Conservation (phyloP, 1,140 invertebrate species). For the silkworm (Bombyx mori) region DNA sequence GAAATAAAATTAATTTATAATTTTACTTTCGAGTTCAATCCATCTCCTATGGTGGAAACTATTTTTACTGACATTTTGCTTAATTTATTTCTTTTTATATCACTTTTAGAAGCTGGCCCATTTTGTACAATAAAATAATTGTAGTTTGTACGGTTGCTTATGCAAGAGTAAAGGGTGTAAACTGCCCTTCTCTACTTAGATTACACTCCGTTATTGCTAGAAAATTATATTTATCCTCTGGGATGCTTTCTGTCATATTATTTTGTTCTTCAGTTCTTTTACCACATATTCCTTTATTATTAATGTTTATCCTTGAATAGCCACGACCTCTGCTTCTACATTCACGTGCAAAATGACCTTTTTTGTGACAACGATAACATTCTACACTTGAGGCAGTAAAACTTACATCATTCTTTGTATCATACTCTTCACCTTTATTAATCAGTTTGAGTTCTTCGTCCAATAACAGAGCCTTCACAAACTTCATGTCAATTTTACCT, state of each 20-base stretch:
- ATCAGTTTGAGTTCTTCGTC: background rate
- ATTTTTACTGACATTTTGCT: conserved; percentile 18
- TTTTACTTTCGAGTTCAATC: conserved; percentile 7
- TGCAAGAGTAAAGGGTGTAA: conserved; percentile 5
- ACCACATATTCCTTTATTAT: conserved; percentile 7
- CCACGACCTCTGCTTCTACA: background rate
- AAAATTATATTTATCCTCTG: conserved; percentile 15
- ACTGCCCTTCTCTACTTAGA: conserved; percentile 9
- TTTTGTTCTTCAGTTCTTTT: conserved; percentile 14
- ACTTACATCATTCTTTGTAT: background rate
- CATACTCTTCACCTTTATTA: background rate
- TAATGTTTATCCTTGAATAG: background rate
- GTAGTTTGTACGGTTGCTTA: conserved; percentile 9
- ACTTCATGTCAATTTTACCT: background rate
- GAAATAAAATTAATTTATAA: conserved; percentile 6
- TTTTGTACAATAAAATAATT: conserved; percentile 18
- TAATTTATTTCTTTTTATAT: conserved; percentile 11
- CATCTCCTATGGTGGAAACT: conserved; percentile 8
- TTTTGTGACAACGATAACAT: background rate
- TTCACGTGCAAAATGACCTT: background rate
- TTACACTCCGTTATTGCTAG: conserved; percentile 14
- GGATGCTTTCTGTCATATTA: conserved; percentile 16
- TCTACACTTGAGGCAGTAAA: background rate
- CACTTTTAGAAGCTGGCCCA: conserved; percentile 11
- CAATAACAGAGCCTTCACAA: background rate